A percentile compares a stretch with the other conserved stretches of the same genome.
Conservation (phyloP, 2,888 invertebrate genomes). For the Tyria jacobaeae region DNA sequence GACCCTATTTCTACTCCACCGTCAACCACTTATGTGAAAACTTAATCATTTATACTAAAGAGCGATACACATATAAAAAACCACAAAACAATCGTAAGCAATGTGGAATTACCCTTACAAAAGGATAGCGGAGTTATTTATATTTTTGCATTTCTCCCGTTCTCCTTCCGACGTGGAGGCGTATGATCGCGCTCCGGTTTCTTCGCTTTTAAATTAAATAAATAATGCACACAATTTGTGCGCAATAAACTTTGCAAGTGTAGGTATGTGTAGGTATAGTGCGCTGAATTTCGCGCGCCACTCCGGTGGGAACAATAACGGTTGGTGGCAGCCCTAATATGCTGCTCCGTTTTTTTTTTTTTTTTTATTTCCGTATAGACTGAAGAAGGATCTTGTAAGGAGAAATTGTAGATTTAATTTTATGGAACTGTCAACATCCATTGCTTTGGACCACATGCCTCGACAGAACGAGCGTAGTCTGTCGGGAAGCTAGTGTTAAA, state of each 20-base stretch:
- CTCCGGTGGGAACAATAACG: constrained; percentile 80
- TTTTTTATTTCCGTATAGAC: too few species aligned
- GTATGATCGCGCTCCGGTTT: constrained; percentile 78
- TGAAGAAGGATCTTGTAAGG: too few species aligned
- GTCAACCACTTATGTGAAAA: too few species aligned
- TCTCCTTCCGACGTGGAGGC: constrained; percentile 52
- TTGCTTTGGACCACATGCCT: too few species aligned
- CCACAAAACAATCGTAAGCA: constrained; percentile 26
- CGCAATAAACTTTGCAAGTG: constrained; percentile 81
- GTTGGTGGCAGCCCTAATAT: constrained; percentile 65
- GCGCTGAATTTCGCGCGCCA: constrained; percentile 75
- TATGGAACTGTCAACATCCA: too few species aligned
- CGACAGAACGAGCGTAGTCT: too few species aligned
- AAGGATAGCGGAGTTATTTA: constrained; percentile 44
- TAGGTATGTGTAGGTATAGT: constrained; percentile 70
- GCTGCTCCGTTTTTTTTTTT: constrained; percentile 48
- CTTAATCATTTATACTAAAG: too few species aligned
- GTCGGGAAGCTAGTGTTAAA: too few species aligned
- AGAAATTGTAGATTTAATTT: too few species aligned
- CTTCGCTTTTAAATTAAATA: constrained; percentile 86
- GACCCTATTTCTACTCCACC: too few species aligned
- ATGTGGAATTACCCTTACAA: constrained; percentile 33
- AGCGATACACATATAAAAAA: constrained; percentile 19
- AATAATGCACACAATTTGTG: constrained; percentile 86
- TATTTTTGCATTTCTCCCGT: constrained; percentile 51